These are phyloP conservation scores for Bombus difficillimus DNA, from an alignment of 1,140 invertebrate species.

Conservation along the genomic window DNA sequence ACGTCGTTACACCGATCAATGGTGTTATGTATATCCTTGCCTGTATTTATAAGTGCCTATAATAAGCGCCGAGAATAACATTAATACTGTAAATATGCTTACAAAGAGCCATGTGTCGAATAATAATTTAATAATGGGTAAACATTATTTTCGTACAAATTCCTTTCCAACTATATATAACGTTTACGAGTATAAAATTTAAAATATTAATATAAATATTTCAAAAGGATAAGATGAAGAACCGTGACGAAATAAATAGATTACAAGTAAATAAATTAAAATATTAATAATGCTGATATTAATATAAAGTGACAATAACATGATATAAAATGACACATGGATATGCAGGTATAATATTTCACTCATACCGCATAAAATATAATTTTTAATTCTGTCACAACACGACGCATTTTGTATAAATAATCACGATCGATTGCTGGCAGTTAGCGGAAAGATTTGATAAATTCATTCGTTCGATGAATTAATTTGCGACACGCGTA, in stretches of 20 bases:
- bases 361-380: neutral
- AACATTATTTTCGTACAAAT: neutral
- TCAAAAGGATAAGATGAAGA: neutral
- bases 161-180: neutral
- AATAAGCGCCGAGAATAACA: neutral
- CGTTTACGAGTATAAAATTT: neutral
- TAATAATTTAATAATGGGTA: neutral
- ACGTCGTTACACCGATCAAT: neutral
- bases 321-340: neutral
- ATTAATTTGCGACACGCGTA: constrained; percentile 6
- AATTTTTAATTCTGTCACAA: neutral
- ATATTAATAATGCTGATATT: too few relatives aligned
- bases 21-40: neutral
- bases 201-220: neutral
- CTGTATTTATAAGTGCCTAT: neutral
- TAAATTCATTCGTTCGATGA: neutral
- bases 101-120: neutral
- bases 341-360: neutral
- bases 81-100: neutral
- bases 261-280: neutral
- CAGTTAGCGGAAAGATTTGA: neutral
- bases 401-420: neutral
- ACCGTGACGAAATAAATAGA: neutral
- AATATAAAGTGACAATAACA: too few relatives aligned
- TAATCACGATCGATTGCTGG: neutral